Evolutionary conservation across 1,140 invertebrate genomes (phyloP), one percentile per base, ranked within the genome.

Genomic region (Penaeus japonicus): DNA sequence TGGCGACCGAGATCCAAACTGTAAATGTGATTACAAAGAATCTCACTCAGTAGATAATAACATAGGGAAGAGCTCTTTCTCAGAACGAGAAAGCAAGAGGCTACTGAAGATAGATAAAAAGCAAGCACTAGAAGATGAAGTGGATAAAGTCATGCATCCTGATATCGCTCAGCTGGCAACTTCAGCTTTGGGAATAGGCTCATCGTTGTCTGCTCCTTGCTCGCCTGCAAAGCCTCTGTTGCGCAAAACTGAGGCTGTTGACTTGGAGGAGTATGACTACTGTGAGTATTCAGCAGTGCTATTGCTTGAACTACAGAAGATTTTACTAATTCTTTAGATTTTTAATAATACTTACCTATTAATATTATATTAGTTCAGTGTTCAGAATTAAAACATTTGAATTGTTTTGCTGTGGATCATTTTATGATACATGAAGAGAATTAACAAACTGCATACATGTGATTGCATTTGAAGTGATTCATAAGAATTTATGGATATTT

Each of bases 191-290:
- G 20, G 80, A 2, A 65, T 62, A 57, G 53, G 65, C 32, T 73
- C 84, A 35, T 84, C 84, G 32, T 81, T 88, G 4, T 88, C 87
- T 4, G 87, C 87, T 24, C 87, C 87, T 4, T 88, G 87, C 30
- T 88, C 87, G 4, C 87, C 87, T 62, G 87, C 87, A 17, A 88
- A 88, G 53, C 87, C 87, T 18, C 57, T 88, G 12, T 54, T 88
- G 55, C 79, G 80, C 7, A 88, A 88, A 75, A 88, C 87, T 39
- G 87, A 88, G 62, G 87, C 87, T 5, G 87, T 88, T 18, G 87
- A 88, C 70, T 47, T 88, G 53, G 87, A 88, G 55, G 87, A 88
- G 39, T 88, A 88, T 77, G 87, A 88, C 73, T 88, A 88, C 57
- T 88, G 87, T 88, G n/a, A 88, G 87, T 84, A 78, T 77, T 73